Percentiles rank a stretch among this genome's conserved stretches.
Conservation (phyloP, 2,113 vertebrate genomes). For the Rissa tridactyla region DNA sequence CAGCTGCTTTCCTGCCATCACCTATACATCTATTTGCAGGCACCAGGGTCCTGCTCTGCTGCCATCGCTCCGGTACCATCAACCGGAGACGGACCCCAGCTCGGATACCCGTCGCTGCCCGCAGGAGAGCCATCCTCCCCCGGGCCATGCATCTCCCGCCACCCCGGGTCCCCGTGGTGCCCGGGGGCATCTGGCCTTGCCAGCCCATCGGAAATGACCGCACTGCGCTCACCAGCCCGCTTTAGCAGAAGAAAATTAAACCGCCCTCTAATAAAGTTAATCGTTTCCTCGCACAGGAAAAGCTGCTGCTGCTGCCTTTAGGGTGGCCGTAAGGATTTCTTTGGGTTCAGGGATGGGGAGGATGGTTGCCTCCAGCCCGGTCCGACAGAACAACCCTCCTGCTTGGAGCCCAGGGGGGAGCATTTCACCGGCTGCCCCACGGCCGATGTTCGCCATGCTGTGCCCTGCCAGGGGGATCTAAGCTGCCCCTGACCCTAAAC, state of each 20-base stretch:
- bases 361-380: not conserved
- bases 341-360: rapidly evolving
- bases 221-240: not conserved
- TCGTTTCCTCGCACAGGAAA: constrained; percentile 54
- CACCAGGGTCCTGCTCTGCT: not conserved
- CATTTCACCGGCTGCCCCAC: rapidly evolving
- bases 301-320: not conserved
- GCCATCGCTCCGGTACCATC: not conserved
- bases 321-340: not conserved
- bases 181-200: not conserved
- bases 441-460: rapidly evolving
- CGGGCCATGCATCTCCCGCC: not conserved
- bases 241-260: not conserved
- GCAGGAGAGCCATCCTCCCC: not conserved
- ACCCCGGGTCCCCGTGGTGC: not conserved
- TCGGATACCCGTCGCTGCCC: not conserved
- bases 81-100: not conserved
- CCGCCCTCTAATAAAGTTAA: not conserved
- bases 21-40: not conserved
- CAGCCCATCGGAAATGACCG: constrained; percentile 32
- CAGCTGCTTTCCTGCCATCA: not conserved
- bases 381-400: not conserved
- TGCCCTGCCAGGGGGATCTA: not conserved
- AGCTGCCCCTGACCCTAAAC: not conserved
- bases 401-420: not conserved